These are phyloP conservation scores for Amphiura filiformis DNA, from an alignment of 35 echinoderm and acorn worm genomes.

Conservation along the genomic window DNA sequence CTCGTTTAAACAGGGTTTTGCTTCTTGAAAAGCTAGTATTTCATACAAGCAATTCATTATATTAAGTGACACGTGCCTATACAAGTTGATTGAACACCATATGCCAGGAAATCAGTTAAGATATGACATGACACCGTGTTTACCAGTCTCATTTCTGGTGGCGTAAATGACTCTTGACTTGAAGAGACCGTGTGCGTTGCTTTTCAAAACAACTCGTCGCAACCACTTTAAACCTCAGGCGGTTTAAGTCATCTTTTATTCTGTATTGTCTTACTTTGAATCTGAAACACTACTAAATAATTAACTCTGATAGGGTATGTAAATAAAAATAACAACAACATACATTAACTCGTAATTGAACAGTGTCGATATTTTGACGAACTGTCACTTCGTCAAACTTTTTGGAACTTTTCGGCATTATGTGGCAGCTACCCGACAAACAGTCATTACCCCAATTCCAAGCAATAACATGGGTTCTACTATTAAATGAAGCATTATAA, in stretches of 20 bases:
- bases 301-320: neutral
- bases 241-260: too few relatives aligned
- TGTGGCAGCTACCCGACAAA: too few relatives aligned
- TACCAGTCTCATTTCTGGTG: neutral
- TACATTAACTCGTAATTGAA: neutral
- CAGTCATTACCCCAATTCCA: neutral
- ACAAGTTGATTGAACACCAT: slow-evolving; percentile 69
- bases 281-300: neutral
- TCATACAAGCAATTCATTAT: slow-evolving; percentile 67
- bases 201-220: neutral
- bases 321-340: neutral
- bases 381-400: neutral
- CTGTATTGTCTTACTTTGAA: too few relatives aligned
- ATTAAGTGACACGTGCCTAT: slow-evolving; percentile 69
- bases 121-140: neutral
- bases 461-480: neutral
- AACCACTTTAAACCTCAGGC: too few relatives aligned
- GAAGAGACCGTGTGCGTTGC: neutral
- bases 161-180: neutral
- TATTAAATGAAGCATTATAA: neutral
- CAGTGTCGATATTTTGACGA: neutral
- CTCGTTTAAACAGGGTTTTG: neutral
- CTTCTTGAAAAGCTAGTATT: slow-evolving; percentile 44
- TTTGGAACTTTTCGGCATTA: neutral
- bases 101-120: slow-evolving; percentile 30